phyloP scores from a whole-genome alignment of 2,797 vertebrate genomes.

The Gila robusta region DNA sequence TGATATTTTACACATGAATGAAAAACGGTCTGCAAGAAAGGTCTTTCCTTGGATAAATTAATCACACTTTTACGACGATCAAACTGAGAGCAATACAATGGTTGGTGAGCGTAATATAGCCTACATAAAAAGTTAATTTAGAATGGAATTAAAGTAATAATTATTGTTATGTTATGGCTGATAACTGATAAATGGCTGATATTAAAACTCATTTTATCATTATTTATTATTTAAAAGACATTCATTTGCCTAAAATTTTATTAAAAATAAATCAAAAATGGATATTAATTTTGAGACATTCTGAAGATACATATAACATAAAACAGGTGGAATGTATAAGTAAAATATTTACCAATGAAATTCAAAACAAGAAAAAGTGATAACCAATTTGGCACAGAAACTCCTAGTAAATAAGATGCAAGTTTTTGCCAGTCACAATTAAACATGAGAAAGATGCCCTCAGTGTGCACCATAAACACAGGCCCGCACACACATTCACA shows the following conservation, averaged over 20 bases:
- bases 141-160: neutral
- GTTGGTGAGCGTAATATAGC: neutral
- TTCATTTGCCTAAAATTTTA: too few species aligned
- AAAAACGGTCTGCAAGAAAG: neutral
- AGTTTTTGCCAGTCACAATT: neutral
- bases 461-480: slow-evolving; percentile 11
- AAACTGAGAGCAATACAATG: neutral
- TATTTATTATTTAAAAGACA: too few species aligned
- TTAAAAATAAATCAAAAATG: neutral
- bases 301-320: neutral
- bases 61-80: neutral
- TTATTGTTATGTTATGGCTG: neutral
- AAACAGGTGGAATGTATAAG: neutral
- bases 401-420: neutral
- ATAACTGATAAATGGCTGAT: neutral
- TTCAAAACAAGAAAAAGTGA: neutral
- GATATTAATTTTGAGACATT: neutral
- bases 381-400: neutral
- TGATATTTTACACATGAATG: neutral
- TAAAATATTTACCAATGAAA: neutral
- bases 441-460: slow-evolving; percentile 11
- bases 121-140: neutral
- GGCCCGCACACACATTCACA: neutral
- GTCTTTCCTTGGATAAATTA: neutral
- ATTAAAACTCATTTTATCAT: neutral